phyloP scores from a whole-genome alignment of 2,797 vertebrate genomes.

The Spinibarbus caldwelli region DNA sequence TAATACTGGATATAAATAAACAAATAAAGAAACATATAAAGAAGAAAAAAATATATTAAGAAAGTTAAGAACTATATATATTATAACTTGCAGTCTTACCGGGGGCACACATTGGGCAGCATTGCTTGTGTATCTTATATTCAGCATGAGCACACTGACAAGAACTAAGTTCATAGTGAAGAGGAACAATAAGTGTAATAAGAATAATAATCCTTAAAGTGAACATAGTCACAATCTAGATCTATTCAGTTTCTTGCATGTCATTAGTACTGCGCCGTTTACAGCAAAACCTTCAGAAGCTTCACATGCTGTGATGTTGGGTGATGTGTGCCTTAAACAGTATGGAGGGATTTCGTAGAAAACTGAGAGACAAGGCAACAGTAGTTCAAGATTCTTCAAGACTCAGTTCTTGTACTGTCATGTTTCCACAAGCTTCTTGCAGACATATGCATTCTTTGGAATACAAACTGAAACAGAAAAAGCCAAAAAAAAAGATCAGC shows the following conservation, averaged over 20 bases:
- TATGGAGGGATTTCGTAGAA: too few relatives aligned
- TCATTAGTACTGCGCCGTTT: background rate
- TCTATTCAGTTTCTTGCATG: background rate
- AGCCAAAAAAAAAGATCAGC: background rate
- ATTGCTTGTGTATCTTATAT: slow-evolving; percentile 41
- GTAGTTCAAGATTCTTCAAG: background rate
- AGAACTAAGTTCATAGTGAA: slow-evolving; percentile 19
- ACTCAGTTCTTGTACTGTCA: background rate
- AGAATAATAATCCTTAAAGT: background rate
- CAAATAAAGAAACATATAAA: too few relatives aligned
- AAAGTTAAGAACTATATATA: background rate
- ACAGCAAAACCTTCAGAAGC: background rate
- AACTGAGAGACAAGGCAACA: background rate
- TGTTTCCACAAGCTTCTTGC: background rate
- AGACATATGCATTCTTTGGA: background rate
- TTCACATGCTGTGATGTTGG: background rate
- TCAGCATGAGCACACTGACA: slow-evolving; percentile 41
- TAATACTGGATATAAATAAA: too few relatives aligned
- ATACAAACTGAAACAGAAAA: background rate
- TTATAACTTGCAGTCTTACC: slow-evolving; percentile 54
- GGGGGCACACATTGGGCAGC: slow-evolving; percentile 60
- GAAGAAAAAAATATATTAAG: slow-evolving; percentile 4
- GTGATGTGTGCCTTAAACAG: background rate
- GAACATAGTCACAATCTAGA: background rate
- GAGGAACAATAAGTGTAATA: background rate